These are phyloP conservation scores for Congeria kusceri DNA, from an alignment of 2,888 invertebrate species.

Conservation along the genomic window DNA sequence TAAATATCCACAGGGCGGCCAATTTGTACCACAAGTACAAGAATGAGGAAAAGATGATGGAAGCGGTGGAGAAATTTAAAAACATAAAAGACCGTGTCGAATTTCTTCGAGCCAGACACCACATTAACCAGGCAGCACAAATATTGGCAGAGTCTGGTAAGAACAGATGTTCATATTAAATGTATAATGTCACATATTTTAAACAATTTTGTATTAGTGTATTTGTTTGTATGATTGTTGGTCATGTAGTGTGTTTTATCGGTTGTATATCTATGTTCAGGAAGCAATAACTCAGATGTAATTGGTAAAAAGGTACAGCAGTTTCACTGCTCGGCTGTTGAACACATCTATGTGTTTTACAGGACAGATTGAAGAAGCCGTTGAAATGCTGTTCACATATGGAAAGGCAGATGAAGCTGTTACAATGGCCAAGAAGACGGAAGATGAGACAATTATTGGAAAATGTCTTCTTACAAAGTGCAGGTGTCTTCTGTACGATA, in stretches of 20 bases:
- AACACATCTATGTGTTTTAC: too few relatives aligned
- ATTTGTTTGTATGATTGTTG: too few relatives aligned
- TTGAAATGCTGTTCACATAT: conserved; percentile 60
- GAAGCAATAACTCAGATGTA: too few relatives aligned
- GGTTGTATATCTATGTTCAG: too few relatives aligned
- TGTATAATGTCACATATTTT: too few relatives aligned
- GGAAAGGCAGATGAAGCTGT: conserved; percentile 66
- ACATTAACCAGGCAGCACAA: conserved; percentile 65
- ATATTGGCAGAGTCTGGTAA: conserved; percentile 68
- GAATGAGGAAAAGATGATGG: conserved; percentile 70
- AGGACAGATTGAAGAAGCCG: conserved; percentile 67
- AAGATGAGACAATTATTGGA: conserved; percentile 62
- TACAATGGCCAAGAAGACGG: conserved; percentile 56
- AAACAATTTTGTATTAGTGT: too few relatives aligned
- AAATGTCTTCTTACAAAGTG: conserved; percentile 63
- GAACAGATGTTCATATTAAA: background rate
- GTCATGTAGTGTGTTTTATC: conserved; percentile 27
- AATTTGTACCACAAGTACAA: conserved; percentile 63
- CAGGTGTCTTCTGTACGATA: conserved; percentile 58
- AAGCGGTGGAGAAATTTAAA: conserved; percentile 67
- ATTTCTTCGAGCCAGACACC: conserved; percentile 69
- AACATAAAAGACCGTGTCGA: conserved; percentile 64
- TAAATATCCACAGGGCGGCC: conserved; percentile 66
- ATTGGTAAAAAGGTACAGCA: too few relatives aligned
- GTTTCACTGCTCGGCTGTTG: too few relatives aligned